Percentiles rank a stretch among this genome's conserved stretches.
These are phyloP conservation scores for Ahaetulla prasina DNA, from an alignment of 2,113 vertebrate species.

Conservation along the genomic window DNA sequence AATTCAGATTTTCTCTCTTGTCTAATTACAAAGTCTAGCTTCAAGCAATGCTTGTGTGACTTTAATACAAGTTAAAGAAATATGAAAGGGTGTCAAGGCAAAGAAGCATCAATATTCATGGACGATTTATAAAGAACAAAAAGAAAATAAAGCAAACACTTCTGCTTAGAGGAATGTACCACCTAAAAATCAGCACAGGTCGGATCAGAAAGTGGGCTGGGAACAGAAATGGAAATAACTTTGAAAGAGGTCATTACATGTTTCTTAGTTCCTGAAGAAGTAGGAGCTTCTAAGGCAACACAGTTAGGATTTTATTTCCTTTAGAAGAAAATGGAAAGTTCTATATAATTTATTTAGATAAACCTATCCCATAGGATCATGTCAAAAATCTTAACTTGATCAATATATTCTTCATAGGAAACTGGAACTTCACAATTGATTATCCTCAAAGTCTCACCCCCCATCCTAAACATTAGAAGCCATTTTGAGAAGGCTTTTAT, in stretches of 20 bases:
- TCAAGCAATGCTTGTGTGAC: background rate
- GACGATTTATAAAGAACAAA: background rate
- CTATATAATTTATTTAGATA: background rate
- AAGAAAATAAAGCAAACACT: background rate
- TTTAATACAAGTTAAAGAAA: background rate
- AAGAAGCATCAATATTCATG: background rate
- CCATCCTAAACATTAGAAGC: background rate
- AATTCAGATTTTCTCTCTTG: background rate
- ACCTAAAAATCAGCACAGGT: background rate
- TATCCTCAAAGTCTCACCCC: background rate
- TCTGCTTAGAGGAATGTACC: background rate
- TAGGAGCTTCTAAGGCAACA: background rate
- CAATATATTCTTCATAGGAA: background rate
- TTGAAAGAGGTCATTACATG: background rate
- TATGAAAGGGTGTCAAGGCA: background rate
- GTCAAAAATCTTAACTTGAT: background rate
- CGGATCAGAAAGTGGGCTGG: background rate
- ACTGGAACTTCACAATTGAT: background rate
- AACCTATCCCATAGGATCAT: background rate
- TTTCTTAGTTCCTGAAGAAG: background rate
- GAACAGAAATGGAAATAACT: background rate
- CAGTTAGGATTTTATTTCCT: background rate
- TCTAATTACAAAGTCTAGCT: background rate
- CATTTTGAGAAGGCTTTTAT: background rate
- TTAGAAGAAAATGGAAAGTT: background rate